Conservation (phyloP, 2,113 vertebrate species). For the Galemys pyrenaicus region DNA sequence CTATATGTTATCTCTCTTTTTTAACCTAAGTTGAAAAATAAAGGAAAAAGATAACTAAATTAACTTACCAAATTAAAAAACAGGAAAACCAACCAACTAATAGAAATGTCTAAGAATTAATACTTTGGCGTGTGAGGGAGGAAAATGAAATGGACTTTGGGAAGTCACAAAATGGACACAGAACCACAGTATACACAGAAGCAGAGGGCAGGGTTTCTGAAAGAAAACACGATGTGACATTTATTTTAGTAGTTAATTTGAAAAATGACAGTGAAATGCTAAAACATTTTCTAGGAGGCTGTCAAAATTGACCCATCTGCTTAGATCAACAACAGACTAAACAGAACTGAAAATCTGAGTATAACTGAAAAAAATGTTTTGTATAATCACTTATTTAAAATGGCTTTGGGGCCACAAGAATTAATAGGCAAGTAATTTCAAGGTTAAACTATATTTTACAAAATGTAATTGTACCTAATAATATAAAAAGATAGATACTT, state of each 20-base stretch:
- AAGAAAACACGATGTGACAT: background rate
- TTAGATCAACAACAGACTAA: constrained; percentile 53
- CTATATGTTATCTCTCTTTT: background rate
- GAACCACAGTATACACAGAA: background rate
- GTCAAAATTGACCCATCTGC: constrained; percentile 42
- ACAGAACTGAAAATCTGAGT: background rate
- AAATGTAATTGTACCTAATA: background rate
- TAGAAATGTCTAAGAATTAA: background rate
- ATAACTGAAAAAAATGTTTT: background rate
- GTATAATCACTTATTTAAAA: constrained; percentile 39
- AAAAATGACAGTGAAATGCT: constrained; percentile 38
- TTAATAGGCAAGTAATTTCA: constrained; percentile 20
- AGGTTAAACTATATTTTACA: constrained; percentile 46
- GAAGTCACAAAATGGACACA: background rate
- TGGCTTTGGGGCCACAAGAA: background rate
- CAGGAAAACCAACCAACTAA: background rate
- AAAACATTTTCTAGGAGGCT: constrained; percentile 46
- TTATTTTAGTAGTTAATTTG: constrained; percentile 48
- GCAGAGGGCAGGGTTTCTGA: background rate
- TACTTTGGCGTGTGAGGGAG: background rate
- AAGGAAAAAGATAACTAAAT: background rate
- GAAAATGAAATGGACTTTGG: background rate
- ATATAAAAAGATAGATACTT: background rate
- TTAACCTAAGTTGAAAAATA: background rate
- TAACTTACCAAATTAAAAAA: constrained; percentile 13